Evolutionary conservation across 2,797 vertebrate genomes (phyloP), one percentile per base, ranked within the genome.

Genomic region (Etheostoma nigrum): DNA sequence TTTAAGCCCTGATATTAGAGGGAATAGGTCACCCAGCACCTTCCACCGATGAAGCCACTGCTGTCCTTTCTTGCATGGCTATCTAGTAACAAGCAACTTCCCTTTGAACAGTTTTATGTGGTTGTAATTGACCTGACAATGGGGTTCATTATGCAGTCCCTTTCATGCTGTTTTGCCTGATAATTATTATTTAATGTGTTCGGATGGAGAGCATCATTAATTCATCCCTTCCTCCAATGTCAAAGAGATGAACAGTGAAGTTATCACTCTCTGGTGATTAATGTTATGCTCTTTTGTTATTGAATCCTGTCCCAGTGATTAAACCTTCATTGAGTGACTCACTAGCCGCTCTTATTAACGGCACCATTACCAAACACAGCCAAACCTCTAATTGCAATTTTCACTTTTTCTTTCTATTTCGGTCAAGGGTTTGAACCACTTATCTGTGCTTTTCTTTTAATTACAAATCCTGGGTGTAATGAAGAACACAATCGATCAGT

Each of bases 111-210:
- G 81, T 92, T 94, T 93, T 91, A 94, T 91, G 92, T 90, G 90
- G 82, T 92, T 90, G 90, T 94, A 94, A 94, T 94, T 93, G 92
- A 92, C 93, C 93, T 92, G 92, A 94, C 89, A 93, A 93, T 89
- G 92, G 88, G 89, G 88, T 92, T 94, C 93, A 94, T 95, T 94
- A 93, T 83, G 83, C 85, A 93, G 92, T 94, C 91, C 82, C 90
- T 91, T 94, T 93, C 93, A 91, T 94, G 90, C 91, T 94, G 94
- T 95, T 95, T 94, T 92, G 91, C 90, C 92, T 90, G 93, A 94
- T 94, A 94, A 95, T 94, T 94, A 94, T 94, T 93, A 95, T 94
- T 94, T 95, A 95, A 94, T 92, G 93, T 89, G 85, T 91, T 93
- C 89, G 82, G 91, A 94, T 94, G 91, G 92, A 93, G 92, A 92